phyloP scores from a whole-genome alignment of 2,797 vertebrate genomes.

The Nasua narica region DNA sequence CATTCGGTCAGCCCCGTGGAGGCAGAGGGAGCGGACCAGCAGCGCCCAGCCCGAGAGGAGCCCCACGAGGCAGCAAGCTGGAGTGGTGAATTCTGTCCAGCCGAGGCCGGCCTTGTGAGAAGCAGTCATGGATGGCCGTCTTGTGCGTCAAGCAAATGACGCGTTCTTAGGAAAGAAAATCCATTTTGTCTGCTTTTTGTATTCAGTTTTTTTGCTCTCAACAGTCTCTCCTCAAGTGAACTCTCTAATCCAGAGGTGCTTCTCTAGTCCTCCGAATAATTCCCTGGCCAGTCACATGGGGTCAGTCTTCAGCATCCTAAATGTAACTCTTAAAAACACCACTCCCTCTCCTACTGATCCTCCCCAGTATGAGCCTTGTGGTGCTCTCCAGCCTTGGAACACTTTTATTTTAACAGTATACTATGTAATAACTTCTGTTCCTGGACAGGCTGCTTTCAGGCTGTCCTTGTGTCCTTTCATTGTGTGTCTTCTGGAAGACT shows the following conservation, averaged over 20 bases:
- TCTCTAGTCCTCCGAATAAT: background rate
- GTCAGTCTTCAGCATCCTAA: background rate
- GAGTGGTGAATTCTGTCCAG: background rate
- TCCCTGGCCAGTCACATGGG: background rate
- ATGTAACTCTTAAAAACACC: background rate
- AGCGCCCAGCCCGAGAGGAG: background rate
- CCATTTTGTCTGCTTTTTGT: slow-evolving; percentile 4
- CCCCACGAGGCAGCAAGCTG: background rate
- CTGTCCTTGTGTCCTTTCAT: background rate
- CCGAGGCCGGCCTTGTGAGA: background rate
- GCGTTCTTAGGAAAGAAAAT: background rate
- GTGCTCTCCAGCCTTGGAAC: background rate
- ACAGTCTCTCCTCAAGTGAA: background rate
- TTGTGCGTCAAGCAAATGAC: background rate
- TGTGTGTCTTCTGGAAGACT: background rate
- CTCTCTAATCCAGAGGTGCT: background rate
- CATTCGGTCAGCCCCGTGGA: background rate
- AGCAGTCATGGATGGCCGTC: slow-evolving; percentile 2
- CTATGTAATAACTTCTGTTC: background rate
- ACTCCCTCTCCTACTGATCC: background rate
- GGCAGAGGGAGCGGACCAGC: background rate
- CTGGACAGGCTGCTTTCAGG: background rate
- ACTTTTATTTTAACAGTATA: background rate
- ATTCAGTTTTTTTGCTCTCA: background rate
- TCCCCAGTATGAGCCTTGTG: background rate